A percentile compares a stretch with the other conserved stretches of the same genome.
These are phyloP conservation scores for Sylvicola cinctus DNA, from an alignment of 2,888 invertebrate genomes.

Conservation along the genomic window DNA sequence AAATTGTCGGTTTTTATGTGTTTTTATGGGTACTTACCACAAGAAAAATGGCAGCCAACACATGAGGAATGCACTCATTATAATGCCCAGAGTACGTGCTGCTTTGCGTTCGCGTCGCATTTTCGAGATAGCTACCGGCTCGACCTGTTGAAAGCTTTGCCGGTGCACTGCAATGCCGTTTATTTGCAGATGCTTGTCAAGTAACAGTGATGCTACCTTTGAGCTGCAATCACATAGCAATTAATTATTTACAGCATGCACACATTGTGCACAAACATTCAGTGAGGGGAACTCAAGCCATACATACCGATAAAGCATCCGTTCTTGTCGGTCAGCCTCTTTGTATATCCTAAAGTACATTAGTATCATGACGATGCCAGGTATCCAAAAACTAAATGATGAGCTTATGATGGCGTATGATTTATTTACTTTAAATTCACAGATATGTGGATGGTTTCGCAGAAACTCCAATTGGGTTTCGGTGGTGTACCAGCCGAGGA, in stretches of 20 bases:
- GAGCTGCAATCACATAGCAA: constrained; percentile 35
- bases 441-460: constrained; percentile 43
- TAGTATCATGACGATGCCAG: constrained; percentile 78
- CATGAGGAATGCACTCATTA: constrained; percentile 86
- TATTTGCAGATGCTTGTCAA: constrained; percentile 77
- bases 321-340: constrained; percentile 66
- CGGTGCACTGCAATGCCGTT: constrained; percentile 63
- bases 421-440: constrained; percentile 69
- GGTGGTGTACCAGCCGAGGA: constrained; percentile 89
- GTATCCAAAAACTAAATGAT: constrained; percentile 84
- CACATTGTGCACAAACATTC: too few relatives aligned
- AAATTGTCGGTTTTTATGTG: constrained; percentile 2
- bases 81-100: constrained; percentile 84
- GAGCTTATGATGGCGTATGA: constrained; percentile 75
- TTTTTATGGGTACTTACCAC: constrained; percentile 43
- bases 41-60: constrained; percentile 94
- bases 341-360: constrained; percentile 81
- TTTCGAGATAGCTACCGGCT: constrained; percentile 60
- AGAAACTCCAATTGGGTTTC: constrained; percentile 51
- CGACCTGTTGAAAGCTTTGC: constrained; percentile 45
- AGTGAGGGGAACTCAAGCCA: too few relatives aligned
- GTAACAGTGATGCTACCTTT: constrained; percentile 66
- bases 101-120: constrained; percentile 81
- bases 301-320: constrained; percentile 61
- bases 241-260: constrained; percentile 3